Evolutionary conservation across 2,113 vertebrate species (phyloP).

Genomic region (Oceanites oceanicus): DNA sequence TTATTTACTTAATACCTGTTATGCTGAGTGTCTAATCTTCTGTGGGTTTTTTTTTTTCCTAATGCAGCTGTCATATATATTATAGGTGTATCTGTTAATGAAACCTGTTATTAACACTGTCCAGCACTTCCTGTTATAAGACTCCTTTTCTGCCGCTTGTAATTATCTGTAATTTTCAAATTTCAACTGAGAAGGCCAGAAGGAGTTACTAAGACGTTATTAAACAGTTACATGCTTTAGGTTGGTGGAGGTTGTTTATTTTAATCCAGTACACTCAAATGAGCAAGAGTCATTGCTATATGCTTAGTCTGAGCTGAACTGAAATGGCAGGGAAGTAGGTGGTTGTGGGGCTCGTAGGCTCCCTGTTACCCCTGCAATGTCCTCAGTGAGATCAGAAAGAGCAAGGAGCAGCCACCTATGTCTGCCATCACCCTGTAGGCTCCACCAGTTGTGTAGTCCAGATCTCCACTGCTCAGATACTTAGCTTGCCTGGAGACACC

Average conservation of each 20-base stretch:
- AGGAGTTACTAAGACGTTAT: not conserved
- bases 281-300: not conserved
- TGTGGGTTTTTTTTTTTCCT: not conserved
- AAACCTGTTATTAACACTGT: constrained; percentile 33
- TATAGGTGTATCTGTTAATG: not conserved
- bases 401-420: not conserved
- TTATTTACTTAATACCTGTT: not conserved
- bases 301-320: not conserved
- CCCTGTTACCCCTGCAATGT: not conserved
- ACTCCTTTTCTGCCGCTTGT: not conserved
- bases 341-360: not conserved
- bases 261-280: constrained; percentile 4
- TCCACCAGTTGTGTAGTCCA: not conserved
- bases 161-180: constrained; percentile 43
- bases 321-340: not conserved
- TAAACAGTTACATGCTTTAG: not conserved
- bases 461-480: not conserved
- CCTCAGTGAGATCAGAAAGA: not conserved
- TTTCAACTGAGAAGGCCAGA: constrained; percentile 3
- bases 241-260: constrained; percentile 13
- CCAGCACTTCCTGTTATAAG: constrained; percentile 35
- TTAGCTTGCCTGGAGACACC: not conserved
- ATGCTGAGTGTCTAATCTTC: not conserved
- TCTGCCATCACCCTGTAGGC: not conserved
- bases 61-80: not conserved